A percentile compares a stretch with the other conserved stretches of the same genome.
phyloP scores from a whole-genome alignment of 2,113 vertebrate species.

The Pyrgilauda ruficollis region DNA sequence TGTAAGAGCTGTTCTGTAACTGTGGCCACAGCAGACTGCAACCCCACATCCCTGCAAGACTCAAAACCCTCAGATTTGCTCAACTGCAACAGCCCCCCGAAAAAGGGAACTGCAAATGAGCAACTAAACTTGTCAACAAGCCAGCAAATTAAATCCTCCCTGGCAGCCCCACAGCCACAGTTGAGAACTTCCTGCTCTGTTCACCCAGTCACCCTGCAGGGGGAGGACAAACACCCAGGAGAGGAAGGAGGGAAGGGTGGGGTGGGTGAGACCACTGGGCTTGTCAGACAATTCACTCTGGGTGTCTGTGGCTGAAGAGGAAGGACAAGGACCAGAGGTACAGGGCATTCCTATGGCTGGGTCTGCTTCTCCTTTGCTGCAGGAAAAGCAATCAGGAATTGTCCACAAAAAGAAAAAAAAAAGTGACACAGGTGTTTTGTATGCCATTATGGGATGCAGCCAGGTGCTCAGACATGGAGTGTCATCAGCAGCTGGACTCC shows the following conservation, averaged over 20 bases:
- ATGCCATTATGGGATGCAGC: neutral
- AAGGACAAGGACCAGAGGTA: neutral
- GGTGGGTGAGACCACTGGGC: accelerated
- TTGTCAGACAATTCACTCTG: neutral
- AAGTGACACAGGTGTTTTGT: neutral
- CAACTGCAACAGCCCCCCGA: neutral
- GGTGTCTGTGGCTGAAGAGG: neutral
- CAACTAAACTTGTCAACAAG: neutral
- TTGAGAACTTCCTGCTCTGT: neutral
- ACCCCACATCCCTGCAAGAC: neutral
- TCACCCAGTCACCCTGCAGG: accelerated
- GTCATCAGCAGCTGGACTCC: neutral
- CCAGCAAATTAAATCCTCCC: neutral
- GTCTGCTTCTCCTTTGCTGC: neutral
- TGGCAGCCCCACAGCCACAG: neutral
- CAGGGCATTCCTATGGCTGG: accelerated
- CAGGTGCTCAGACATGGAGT: neutral
- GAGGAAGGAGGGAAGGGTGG: neutral
- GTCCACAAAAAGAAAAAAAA: neutral
- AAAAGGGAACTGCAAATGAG: neutral
- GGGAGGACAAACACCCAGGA: neutral
- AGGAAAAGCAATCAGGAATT: neutral
- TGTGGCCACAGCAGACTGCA: neutral
- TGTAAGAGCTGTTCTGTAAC: neutral
- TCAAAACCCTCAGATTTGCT: neutral